These are phyloP conservation scores for Solenodon paradoxus DNA, from an alignment of 2,113 vertebrate species.

Conservation along the genomic window DNA sequence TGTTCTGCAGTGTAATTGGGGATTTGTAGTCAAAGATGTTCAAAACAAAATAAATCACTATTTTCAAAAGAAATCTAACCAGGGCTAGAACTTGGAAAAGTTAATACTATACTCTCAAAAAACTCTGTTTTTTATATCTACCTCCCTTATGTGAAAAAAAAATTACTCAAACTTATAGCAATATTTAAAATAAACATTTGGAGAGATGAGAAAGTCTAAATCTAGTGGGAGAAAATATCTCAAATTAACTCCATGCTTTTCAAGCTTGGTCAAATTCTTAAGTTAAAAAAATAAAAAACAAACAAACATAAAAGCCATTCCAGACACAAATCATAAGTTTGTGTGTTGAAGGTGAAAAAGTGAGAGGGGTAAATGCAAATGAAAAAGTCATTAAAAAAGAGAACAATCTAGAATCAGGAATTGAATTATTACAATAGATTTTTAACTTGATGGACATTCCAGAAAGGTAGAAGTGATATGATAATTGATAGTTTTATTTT, in stretches of 20 bases:
- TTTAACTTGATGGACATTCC: slow-evolving; percentile 1
- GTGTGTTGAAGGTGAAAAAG: not conserved
- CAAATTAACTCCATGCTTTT: not conserved
- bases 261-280: not conserved
- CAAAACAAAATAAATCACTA: slow-evolving; percentile 26
- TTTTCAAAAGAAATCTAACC: slow-evolving; percentile 7
- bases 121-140: not conserved
- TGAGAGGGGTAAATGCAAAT: not conserved
- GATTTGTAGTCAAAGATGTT: slow-evolving; percentile 47
- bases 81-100: not conserved
- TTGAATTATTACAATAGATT: not conserved
- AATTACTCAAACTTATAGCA: not conserved
- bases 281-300: not conserved
- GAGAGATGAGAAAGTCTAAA: not conserved
- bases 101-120: not conserved
- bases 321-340: not conserved
- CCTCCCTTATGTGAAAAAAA: not conserved
- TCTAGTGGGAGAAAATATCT: not conserved
- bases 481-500: not conserved
- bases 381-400: not conserved
- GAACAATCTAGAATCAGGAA: not conserved
- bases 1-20: slow-evolving; percentile 17
- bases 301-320: not conserved
- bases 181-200: not conserved
- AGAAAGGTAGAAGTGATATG: not conserved